These are phyloP conservation scores for Cryptotis parvus DNA, from an alignment of 2,113 vertebrate species.

Conservation along the genomic window DNA sequence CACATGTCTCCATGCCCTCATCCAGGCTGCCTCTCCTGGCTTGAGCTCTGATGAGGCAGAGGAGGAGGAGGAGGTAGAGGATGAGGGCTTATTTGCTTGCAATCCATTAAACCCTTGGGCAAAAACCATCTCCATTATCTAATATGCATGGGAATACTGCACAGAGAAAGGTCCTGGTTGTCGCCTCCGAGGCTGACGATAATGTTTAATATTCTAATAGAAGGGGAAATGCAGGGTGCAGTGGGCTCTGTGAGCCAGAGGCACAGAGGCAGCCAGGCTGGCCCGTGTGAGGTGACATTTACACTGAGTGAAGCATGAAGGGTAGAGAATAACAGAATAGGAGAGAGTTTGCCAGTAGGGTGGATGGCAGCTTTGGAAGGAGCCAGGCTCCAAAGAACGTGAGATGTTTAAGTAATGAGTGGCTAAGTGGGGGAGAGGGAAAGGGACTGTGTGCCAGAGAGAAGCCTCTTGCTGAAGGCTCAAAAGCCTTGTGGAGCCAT, in stretches of 20 bases:
- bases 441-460: not conserved
- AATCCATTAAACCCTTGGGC: not conserved
- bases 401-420: slow-evolving; percentile 13
- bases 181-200: not conserved
- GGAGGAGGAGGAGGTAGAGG: too few relatives aligned
- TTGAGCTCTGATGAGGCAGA: not conserved
- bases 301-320: not conserved
- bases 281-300: not conserved
- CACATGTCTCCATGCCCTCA: not conserved
- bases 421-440: not conserved
- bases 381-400: not conserved
- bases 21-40: not conserved
- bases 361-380: not conserved
- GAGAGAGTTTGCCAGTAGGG: not conserved
- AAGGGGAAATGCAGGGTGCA: not conserved
- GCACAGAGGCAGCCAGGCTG: not conserved
- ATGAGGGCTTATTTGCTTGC: not conserved
- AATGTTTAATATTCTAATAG: not conserved
- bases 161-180: not conserved
- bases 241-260: not conserved
- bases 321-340: not conserved
- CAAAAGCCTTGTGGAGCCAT: not conserved
- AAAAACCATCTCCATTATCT: not conserved
- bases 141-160: not conserved
- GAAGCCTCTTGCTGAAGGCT: not conserved